Evolutionary conservation across 2,888 invertebrate genomes (phyloP).

Genomic region (Heliconius ismenius): DNA sequence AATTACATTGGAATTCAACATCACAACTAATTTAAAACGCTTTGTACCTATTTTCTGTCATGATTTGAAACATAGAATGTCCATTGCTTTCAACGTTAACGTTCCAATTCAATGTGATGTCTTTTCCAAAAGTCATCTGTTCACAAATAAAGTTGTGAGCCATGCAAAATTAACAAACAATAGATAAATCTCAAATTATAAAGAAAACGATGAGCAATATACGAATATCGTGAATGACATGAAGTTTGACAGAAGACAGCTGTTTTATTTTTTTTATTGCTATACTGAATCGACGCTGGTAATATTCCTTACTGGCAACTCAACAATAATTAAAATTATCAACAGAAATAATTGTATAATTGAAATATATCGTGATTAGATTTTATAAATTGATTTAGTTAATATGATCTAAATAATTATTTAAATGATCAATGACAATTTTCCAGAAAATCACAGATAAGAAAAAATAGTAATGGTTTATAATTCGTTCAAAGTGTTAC

Average conservation of each 20-base stretch:
- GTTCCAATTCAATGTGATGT: constrained; percentile 59
- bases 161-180: constrained; percentile 34
- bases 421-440: not conserved
- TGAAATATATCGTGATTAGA: constrained; percentile 2
- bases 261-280: constrained; percentile 34
- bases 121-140: constrained; percentile 70
- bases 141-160: constrained; percentile 37
- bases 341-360: not conserved
- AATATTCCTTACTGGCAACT: constrained; percentile 12
- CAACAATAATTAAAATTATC: not conserved
- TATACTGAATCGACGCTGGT: constrained; percentile 20
- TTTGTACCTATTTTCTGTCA: constrained; percentile 76
- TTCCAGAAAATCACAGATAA: constrained; percentile 1
- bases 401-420: not conserved
- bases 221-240: constrained; percentile 19
- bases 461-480: not conserved
- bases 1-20: not conserved
- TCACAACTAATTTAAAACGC: constrained; percentile 5
- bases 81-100: constrained; percentile 65
- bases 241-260: constrained; percentile 41
- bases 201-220: constrained; percentile 22
- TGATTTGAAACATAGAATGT: constrained; percentile 61
- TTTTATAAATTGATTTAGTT: not conserved
- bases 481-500: not conserved
- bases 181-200: constrained; percentile 27